Base-by-base conservation (phyloP, 1,140 invertebrate genomes). In the Spodoptera litura region DNA sequence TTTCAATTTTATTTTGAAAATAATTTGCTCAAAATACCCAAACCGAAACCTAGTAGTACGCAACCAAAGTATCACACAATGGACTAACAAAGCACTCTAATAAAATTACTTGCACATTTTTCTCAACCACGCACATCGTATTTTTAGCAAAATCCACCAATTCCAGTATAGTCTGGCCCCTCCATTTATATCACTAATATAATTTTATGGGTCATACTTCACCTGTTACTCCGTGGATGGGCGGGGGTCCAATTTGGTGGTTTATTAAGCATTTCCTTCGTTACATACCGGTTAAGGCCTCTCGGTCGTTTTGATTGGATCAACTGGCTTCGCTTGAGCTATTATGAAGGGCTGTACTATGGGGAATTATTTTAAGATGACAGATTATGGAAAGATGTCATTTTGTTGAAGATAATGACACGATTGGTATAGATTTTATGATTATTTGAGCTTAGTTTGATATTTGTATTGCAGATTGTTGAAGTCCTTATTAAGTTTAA, bases 211-310 rank as follows among this genome's bases (percentile, higher is more conserved):
- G 44, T 62, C 73, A 64, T 75, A 64, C 73, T 75, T 75, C 59
- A 75, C 59, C 59, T 75, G 73, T 77, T 77, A 66, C 62, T 55
- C 59, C 3, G 6, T 25, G 38, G 58, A 58, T 64, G 59, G 72
- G 55, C 1, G 31, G 66, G 61, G 59, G 25, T 38, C 62, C 78
- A 79, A 75, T 79, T 79, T 71, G 71, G 78, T 55, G 78, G 78
- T 74, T 66, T 79, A 79, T 79, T 75, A 79, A 75, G 51, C 62
- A 61, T 79, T 79, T 70, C 49, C 44, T 44, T 52, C 62, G 52
- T 79, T 75, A 79, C 64, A 35, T 27, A 15, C 13, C 4, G 71
- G 78, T 78, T 59, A 70, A 59, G 20, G 61, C 5, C 35, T 44
- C 25, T 38, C 38, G 38, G 15, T 56, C 52, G 62, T 66, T 70